Base-by-base conservation (phyloP, 2,113 vertebrate species). In the Upupa epops region DNA sequence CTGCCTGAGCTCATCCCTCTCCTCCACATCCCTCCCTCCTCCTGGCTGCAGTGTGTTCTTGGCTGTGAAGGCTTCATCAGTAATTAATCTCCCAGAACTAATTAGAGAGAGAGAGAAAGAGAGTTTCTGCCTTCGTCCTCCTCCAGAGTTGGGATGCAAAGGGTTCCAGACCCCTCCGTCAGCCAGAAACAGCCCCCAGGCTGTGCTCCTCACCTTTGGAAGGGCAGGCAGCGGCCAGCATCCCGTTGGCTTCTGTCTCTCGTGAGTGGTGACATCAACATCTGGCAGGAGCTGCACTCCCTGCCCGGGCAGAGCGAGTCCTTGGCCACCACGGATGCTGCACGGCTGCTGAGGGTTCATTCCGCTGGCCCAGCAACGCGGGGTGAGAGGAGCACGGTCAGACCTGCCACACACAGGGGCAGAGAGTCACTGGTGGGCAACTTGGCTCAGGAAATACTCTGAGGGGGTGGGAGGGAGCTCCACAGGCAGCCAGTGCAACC, bases 381-480 rank as follows among this genome's bases (percentile, higher is more conserved):
- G 72, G 49, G 61, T 0, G 8, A 29, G n/a, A 13, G 51, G 40
- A 77, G 54, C 14, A 3, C 6, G 0, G 1, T n/a, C 64, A 49
- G 12, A 24, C 9, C 11, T 31, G 28, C 36, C 17, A n/a, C 0
- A 9, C 40, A 12, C 8, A 16, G 48, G 29, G 31, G 19, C 32
- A 2, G 13, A 9, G 14, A 42, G 37, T 25, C 32, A 51, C 21
- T 28, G 0, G 26, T 4, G 26, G 63, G 40, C 71, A 40, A 29
- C 37, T 22, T 3, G 17, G 1, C 8, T 29, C 5, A 25, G 59
- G 37, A 55, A 69, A 32, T 22, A 4, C 13, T 28, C n/a, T n/a
- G n/a, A n/a, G n/a, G n/a, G 15, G 40, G 11, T 42, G 40, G 40
- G 15, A 42, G 40, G 15, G 40, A 42, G 11, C 40, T 42, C 11